Evolutionary conservation across 2,888 invertebrate species (phyloP), one percentile per base, ranked within the genome.

Genomic region (Eupsilia transversa): DNA sequence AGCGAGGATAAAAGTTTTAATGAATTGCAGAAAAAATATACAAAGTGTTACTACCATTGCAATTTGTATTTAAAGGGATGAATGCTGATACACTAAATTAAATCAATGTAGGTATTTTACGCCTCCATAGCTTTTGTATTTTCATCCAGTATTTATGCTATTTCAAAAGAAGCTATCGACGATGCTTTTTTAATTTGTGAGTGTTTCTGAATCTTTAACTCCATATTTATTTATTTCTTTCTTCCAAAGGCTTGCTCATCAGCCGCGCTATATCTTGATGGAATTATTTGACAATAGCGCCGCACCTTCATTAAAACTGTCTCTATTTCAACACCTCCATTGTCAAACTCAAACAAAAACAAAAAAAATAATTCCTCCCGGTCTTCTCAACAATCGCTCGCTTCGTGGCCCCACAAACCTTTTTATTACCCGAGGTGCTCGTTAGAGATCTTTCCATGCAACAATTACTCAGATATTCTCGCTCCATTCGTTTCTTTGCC

Each of bases 401-500:
- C 76, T 73, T 67, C 80, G 74, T 83, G 82, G 87, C 85, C 79
- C 65, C 82, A 80, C 72, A 67, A 80, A 74, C 80, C 87, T 86
- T 89, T 90, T 88, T 88, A 87, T 83, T 83, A 84, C 78, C 82
- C 84, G 76, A 70, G 81, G 73, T 77, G 89, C 93, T 93, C 93
- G 93, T 93, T 93, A 93, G 91, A 88, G 91, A 90, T 91, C 91
- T 90, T 84, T 89, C 90, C 91, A 91, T 90, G 92, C 92, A 93
- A 92, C 93, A 93, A 93, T 93, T 93, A 93, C 92, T 87, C 89
- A 90, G 91, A 90, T 89, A 90, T 91, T 91, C 89, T 88, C 88
- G 90, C 90, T 89, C 86, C 90, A 89, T 89, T 91, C 90, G 89
- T 82, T 88, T 86, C 86, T 86, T 85, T 85, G 75, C 84, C 82